Conservation (phyloP, 2,797 vertebrate species). For the Tiaroga cobitis region DNA sequence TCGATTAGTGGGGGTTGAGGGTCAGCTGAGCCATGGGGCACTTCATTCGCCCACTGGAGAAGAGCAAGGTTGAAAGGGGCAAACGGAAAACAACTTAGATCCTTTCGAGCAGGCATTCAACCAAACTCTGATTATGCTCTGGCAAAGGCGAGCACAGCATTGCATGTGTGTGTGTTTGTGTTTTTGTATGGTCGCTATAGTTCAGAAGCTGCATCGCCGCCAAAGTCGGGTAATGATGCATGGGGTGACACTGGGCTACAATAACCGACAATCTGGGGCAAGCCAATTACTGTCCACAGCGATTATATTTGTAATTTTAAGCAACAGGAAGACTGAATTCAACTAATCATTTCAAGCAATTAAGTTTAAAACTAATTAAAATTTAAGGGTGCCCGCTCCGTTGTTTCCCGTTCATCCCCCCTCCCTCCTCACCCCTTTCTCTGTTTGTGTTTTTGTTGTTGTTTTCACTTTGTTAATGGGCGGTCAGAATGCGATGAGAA, state of each 20-base stretch:
- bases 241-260: constrained; percentile 58
- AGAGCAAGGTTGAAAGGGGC: constrained; percentile 38
- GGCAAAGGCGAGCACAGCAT: constrained; percentile 50
- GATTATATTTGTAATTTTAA: constrained; percentile 66
- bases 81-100: constrained; percentile 59
- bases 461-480: constrained; percentile 60
- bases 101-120: constrained; percentile 53
- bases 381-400: constrained; percentile 42
- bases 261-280: constrained; percentile 58
- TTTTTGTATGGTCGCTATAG: constrained; percentile 56
- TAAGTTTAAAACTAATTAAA: constrained; percentile 60
- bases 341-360: constrained; percentile 60
- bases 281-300: constrained; percentile 62
- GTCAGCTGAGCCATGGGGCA: constrained; percentile 24
- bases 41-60: constrained; percentile 42
- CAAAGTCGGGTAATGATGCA: constrained; percentile 61
- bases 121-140: constrained; percentile 57
- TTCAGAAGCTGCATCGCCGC: constrained; percentile 56
- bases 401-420: constrained; percentile 15
- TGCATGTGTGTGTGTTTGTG: constrained; percentile 56
- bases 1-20: constrained; percentile 45
- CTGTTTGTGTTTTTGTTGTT: constrained; percentile 55
- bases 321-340: constrained; percentile 59
- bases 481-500: constrained; percentile 43
- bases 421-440: not conserved